Evolutionary conservation across 2,797 vertebrate genomes (phyloP).

Genomic region (Bradypodion pumilum): DNA sequence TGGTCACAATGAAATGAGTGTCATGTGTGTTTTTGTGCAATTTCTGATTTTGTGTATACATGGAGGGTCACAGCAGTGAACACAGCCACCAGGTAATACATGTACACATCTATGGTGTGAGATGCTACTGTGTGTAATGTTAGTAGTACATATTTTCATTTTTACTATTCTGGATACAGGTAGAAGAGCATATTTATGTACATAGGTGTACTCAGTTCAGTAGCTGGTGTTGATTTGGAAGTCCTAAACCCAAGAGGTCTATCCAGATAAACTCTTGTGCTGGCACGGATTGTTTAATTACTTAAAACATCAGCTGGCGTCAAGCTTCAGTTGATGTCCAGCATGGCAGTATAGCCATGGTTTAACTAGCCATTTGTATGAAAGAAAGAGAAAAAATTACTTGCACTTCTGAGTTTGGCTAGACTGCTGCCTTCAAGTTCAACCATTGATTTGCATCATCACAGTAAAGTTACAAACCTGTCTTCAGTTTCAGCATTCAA

Average conservation of each 20-base stretch:
- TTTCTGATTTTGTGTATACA: neutral
- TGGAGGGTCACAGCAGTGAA: neutral
- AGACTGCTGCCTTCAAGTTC: neutral
- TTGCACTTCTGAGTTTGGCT: neutral
- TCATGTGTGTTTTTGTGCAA: neutral
- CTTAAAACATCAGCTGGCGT: neutral
- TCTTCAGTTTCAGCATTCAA: neutral
- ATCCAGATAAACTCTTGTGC: neutral
- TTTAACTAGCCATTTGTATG: too few species aligned
- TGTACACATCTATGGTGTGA: neutral
- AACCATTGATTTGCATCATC: neutral
- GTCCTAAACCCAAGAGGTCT: neutral
- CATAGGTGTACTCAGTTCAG: neutral
- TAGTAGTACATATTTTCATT: too few species aligned
- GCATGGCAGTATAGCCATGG: neutral
- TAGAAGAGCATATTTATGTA: neutral
- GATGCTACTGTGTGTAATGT: too few species aligned
- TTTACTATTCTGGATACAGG: too few species aligned
- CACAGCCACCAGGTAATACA: too few species aligned
- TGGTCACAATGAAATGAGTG: too few species aligned
- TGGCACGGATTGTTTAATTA: neutral
- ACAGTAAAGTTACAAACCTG: rapidly evolving
- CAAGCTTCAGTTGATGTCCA: neutral
- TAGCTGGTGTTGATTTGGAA: neutral
- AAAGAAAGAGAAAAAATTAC: neutral